Percentiles rank a stretch among this genome's conserved stretches.
Conservation (phyloP, 2,797 vertebrate species). For the Netta rufina region DNA sequence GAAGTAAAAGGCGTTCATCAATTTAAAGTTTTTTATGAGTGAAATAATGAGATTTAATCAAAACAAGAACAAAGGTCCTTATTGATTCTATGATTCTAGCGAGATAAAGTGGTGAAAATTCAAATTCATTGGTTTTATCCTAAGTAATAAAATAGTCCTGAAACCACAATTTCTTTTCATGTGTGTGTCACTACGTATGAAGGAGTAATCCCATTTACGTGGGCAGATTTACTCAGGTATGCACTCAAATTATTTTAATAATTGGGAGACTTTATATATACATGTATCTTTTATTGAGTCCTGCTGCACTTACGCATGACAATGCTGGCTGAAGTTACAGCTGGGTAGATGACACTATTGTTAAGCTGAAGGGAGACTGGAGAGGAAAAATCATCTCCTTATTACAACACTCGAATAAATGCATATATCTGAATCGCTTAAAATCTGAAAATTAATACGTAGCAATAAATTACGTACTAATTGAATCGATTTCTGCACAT, state of each 20-base stretch:
- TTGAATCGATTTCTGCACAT: neutral
- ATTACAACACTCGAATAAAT: neutral
- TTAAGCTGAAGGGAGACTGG: neutral
- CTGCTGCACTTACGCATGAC: rapidly evolving
- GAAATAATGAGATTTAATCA: neutral
- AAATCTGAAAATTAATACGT: neutral
- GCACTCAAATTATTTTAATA: neutral
- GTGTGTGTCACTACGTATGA: rapidly evolving
- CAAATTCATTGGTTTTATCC: neutral
- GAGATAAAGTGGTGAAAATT: neutral
- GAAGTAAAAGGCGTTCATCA: neutral
- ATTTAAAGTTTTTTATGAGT: neutral
- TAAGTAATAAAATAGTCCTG: neutral
- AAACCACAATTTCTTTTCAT: neutral
- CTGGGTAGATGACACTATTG: rapidly evolving
- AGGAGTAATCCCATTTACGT: neutral
- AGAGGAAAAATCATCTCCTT: neutral
- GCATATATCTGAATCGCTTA: neutral
- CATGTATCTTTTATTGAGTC: neutral
- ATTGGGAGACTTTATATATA: neutral
- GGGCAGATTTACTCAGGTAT: neutral
- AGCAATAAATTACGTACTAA: neutral
- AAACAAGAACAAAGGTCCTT: neutral
- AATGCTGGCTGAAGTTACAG: neutral
- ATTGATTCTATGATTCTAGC: neutral